Evolutionary conservation across 1,140 invertebrate species (phyloP), one percentile per base, ranked within the genome.

Genomic region (Aphidius gifuensis): DNA sequence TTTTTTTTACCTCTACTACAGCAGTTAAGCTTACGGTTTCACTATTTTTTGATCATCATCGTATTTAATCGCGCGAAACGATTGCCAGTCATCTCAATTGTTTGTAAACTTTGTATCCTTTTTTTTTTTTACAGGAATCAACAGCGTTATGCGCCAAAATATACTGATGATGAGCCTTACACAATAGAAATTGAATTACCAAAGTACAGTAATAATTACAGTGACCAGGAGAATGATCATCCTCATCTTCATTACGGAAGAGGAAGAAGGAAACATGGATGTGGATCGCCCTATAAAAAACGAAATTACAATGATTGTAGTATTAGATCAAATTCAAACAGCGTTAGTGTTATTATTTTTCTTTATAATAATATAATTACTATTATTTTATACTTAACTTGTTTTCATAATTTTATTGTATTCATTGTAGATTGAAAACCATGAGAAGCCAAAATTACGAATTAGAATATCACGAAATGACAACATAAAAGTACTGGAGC

Each of bases 181-280:
- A 66, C 68, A 1, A 72, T 75, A 49, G 67, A 74, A 38, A 73
- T 75, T 53, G 69, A 74, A 57, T 56, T 75, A 43, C 70, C 73
- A 4, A 67, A 66, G 44, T 58, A 49, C 8, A 16, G 54, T 2
- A 58, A 56, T 7, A 65, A 62, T 23, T 40, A 64, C 6, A 60
- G 59, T 9, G 43, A 58, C 4, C 40, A 6, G 6, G 55, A 55
- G 21, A 39, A 40, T 21, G 58, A 55, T 5, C 23, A 62, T 23
- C 53, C 8, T 11, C 47, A 67, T 45, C 32, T 64, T 23, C 59
- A 59, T 40, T 32, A 32, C 23, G 23, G 56, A 16, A 40, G 39
- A 54, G 16, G 21, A 51, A 32, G 8, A 51, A 32, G 9, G 49
- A n/a, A 38, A 54, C 5, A 9, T 54, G n/a, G 6, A 5, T n/a